Base-by-base conservation (phyloP, 2,888 invertebrate genomes). In the Uloborus plumipes region DNA sequence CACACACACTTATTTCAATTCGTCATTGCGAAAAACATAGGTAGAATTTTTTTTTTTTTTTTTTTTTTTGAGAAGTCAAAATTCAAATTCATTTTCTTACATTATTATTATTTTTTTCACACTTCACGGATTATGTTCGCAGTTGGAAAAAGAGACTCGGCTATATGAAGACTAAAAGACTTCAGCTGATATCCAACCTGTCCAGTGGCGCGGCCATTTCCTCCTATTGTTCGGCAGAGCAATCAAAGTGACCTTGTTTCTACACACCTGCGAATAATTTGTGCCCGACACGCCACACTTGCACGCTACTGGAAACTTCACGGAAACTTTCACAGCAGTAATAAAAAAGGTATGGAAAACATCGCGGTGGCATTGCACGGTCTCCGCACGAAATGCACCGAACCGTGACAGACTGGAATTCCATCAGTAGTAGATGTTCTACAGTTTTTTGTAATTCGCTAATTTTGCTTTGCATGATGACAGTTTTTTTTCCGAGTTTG, bases 241-340 rank as follows among this genome's bases (percentile, higher is more conserved):
- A 65, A 78, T 58, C 65, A 79, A n/a, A 13, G 15, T 61, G 79
- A 67, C 80, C 73, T 64, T 73, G 73, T 80, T 74, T 59, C 58
- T 15, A 62, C 79, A 59, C 79, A 79, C 79, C 79, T 79, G 79
- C 80, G 66, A 73, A 73, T 72, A 69, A 80, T 80, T 80, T 69
- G 80, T 49, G 62, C 22, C 22, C 79, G 78, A 77, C 70, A 77
- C 70, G 77, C 64, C 55, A 74, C 58, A 62, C 64, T 51, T 31
- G 69, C 64, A 55, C 58, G 65, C 77, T 78, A 70, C 71, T 64
- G 69, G 69, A 64, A n/a, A 69, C 76, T 51, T 66, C 59, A 16
- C 53, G 61, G 53, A 47, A 47, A 66, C n/a, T 62, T 39, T 39
- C 9, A 39, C 39, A 39, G 39, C 1, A 39, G 39, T 39, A 39